These are phyloP conservation scores for Drosophila planitibia DNA, from an alignment of 2,888 invertebrate species.

Conservation along the genomic window DNA sequence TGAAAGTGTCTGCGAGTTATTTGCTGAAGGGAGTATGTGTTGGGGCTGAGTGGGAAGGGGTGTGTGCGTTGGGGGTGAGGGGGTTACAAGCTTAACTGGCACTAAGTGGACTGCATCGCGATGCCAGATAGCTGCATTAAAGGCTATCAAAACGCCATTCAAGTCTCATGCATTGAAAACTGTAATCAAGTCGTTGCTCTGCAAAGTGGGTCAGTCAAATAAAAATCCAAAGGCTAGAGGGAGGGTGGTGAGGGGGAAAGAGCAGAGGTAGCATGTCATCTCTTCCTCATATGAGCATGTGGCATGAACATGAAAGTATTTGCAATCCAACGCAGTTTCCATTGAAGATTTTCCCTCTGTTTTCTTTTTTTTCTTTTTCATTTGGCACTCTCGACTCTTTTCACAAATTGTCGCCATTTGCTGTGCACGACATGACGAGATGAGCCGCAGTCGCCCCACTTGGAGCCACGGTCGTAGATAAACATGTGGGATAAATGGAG, in stretches of 20 bases:
- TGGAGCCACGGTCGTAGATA: constrained; percentile 17
- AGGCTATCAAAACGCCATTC: constrained; percentile 77
- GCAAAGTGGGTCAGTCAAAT: constrained; percentile 75
- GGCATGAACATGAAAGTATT: constrained; percentile 63
- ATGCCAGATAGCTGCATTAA: constrained; percentile 76
- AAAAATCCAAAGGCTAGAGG: constrained; percentile 13
- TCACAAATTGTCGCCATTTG: constrained; percentile 78
- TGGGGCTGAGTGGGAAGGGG: neutral
- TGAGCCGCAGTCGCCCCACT: constrained; percentile 10
- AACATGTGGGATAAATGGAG: constrained; percentile 39
- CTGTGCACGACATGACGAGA: constrained; percentile 37
- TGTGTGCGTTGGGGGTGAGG: neutral
- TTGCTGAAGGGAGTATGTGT: constrained; percentile 4
- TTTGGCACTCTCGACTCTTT: constrained; percentile 23
- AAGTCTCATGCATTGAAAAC: constrained; percentile 60
- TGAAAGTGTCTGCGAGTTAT: constrained; percentile 61
- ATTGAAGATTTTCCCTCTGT: constrained; percentile 34
- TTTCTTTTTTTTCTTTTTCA: constrained; percentile 10
- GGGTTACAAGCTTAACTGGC: constrained; percentile 54
- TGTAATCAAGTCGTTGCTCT: constrained; percentile 70
- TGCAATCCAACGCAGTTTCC: constrained; percentile 51
- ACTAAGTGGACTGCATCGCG: constrained; percentile 78
- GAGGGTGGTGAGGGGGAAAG: neutral
- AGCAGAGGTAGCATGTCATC: constrained; percentile 1
- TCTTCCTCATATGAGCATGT: constrained; percentile 37